phyloP scores from a whole-genome alignment of 2,797 vertebrate species.

The Phrynocephalus vlangalii region DNA sequence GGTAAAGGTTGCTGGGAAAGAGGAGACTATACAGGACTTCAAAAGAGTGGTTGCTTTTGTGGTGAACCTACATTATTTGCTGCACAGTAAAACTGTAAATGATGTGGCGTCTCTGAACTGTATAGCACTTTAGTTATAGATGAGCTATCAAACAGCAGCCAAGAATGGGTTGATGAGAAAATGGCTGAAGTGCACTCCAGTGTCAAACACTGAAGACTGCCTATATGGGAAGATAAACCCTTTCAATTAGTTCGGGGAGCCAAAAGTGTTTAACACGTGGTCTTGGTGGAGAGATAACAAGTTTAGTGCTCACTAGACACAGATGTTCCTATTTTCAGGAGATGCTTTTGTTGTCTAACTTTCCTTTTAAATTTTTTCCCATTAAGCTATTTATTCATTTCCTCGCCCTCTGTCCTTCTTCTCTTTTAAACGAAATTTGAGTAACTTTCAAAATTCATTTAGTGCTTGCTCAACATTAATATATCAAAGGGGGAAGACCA shows the following conservation, averaged over 20 bases:
- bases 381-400: not conserved
- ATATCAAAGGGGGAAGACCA: constrained; percentile 21
- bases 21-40: not conserved
- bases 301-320: constrained; percentile 22
- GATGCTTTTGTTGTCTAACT: constrained; percentile 7
- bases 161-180: constrained; percentile 24
- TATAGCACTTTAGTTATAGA: constrained; percentile 17
- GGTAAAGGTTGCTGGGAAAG: not conserved
- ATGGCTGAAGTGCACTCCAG: constrained; percentile 10
- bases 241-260: constrained; percentile 60
- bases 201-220: constrained; percentile 20
- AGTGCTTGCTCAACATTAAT: constrained; percentile 13
- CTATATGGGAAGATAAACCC: constrained; percentile 57
- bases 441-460: not conserved
- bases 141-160: not conserved
- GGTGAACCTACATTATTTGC: not conserved
- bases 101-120: not conserved
- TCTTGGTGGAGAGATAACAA: constrained; percentile 31
- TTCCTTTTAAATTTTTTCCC: not conserved
- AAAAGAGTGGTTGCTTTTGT: not conserved
- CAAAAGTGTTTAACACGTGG: constrained; percentile 38
- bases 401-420: not conserved
- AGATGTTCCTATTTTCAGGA: constrained; percentile 51
- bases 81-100: not conserved
- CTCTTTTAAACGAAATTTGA: constrained; percentile 35